Conservation (phyloP, 2,113 vertebrate species). For the Melanostigma gelatinosum region DNA sequence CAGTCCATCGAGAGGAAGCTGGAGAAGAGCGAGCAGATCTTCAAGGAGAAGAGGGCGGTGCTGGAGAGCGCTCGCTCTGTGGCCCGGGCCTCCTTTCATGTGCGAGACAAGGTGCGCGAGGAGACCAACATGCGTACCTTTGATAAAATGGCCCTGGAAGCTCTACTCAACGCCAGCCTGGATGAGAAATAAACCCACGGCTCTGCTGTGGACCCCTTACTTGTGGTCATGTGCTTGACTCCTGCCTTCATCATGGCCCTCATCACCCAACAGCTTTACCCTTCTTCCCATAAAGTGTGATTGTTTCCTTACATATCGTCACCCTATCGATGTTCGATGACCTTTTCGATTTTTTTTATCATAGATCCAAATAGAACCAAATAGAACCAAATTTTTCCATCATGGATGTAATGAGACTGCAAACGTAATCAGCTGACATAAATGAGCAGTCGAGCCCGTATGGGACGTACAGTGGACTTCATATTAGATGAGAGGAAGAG, state of each 20-base stretch:
- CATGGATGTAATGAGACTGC: slow-evolving; percentile 28
- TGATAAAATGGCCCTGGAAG: slow-evolving; percentile 97
- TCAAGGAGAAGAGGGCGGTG: slow-evolving; percentile 89
- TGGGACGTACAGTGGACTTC: slow-evolving; percentile 29
- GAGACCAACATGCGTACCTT: slow-evolving; percentile 96
- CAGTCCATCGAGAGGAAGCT: slow-evolving; percentile 95
- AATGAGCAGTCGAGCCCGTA: slow-evolving; percentile 25
- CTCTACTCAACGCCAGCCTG: slow-evolving; percentile 91
- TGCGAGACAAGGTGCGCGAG: slow-evolving; percentile 93
- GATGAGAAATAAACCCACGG: slow-evolving; percentile 86
- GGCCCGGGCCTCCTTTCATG: slow-evolving; percentile 94
- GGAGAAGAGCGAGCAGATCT: slow-evolving; percentile 97
- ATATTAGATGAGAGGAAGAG: slow-evolving; percentile 28
- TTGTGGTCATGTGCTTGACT: slow-evolving; percentile 53
- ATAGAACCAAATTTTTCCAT: slow-evolving; percentile 48
- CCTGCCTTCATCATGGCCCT: slow-evolving; percentile 53
- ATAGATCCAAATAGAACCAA: slow-evolving; percentile 28
- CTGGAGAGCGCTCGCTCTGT: slow-evolving; percentile 95
- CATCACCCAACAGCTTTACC: slow-evolving; percentile 60
- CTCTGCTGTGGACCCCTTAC: slow-evolving; percentile 28
- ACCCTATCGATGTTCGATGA: slow-evolving; percentile 39
- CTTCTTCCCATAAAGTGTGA: slow-evolving; percentile 33
- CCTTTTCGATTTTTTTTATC: slow-evolving; percentile 29
- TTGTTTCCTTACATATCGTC: slow-evolving; percentile 34
- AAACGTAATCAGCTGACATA: slow-evolving; percentile 4